Base-by-base conservation (phyloP, 1,140 invertebrate species). In the Campoletis sonorensis region DNA sequence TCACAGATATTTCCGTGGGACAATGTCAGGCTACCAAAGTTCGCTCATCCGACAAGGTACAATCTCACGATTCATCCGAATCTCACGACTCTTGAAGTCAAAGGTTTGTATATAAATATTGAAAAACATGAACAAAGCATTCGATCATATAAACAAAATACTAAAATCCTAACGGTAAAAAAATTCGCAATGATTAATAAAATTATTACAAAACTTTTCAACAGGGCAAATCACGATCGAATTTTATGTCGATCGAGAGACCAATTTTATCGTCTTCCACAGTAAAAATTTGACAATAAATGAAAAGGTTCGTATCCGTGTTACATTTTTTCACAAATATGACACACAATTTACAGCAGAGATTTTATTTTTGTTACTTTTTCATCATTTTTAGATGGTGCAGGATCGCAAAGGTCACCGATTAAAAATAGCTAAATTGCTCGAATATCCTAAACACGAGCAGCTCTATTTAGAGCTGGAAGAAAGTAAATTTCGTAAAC, bases 11-110 rank as follows among this genome's bases (percentile, higher is more conserved):
- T 98, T 89, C 98, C 98, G 40, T 99, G 98, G 97, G 94, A 97
- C 81, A 94, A 96, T 86, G 94, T 97, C 81, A 94, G 97, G 79
- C 93, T 99, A 84, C 98, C 98, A 7, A 93, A 93, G 51, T 95
- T 95, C 87, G 94, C 96, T 27, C 94, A 95, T 87, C 98, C 98
- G 30, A 93, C 95, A 82, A 94, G 96, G 82, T 99, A 99, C 89
- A 96, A 96, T 87, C 94, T 99, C 30, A 96, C 95, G 87, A 95
- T 99, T 79, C 97, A 98, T 93, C 98, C 98, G 68, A 98, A 99
- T 92, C 92, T 99, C 26, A 98, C 97, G 26, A 97, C 96, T 45
- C 94, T 97, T 68, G 96, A 96, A 90, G 94, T 98, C 61, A 96
- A 96, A 94, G 97, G 97, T 97, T 92, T 84, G 61, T 72, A 67